phyloP scores from a whole-genome alignment of 1,140 invertebrate genomes.

The Drosophila takahashii region DNA sequence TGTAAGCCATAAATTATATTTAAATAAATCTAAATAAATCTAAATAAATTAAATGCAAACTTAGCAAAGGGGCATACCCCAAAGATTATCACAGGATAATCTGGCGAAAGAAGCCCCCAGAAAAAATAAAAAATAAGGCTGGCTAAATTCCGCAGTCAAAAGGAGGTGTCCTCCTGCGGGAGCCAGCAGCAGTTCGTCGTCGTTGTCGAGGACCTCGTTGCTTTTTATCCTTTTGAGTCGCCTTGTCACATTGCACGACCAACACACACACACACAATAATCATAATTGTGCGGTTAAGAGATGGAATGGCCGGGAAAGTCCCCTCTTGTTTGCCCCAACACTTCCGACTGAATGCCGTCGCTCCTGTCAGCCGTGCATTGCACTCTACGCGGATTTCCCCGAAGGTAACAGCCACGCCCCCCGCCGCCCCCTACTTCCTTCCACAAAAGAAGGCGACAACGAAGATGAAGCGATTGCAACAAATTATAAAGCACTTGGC shows the following conservation, averaged over 20 bases:
- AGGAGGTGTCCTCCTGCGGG: neutral
- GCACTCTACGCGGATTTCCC: slow-evolving; percentile 54
- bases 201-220: neutral
- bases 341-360: slow-evolving; percentile 49
- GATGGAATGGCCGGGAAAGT: neutral
- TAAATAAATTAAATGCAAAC: neutral
- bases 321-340: slow-evolving; percentile 32
- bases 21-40: too few species aligned
- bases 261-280: slow-evolving; percentile 42
- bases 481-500: slow-evolving; percentile 45
- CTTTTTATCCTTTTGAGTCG: slow-evolving; percentile 32
- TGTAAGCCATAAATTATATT: too few species aligned
- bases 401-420: slow-evolving; percentile 27
- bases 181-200: neutral
- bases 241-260: slow-evolving; percentile 14
- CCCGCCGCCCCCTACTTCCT: neutral
- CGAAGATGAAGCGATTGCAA: slow-evolving; percentile 43
- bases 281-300: slow-evolving; percentile 60
- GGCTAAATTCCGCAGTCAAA: slow-evolving; percentile 3
- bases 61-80: neutral
- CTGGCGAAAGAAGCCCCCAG: neutral
- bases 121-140: neutral
- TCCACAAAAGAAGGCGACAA: slow-evolving; percentile 22
- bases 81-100: neutral
- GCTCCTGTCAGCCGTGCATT: slow-evolving; percentile 53